Percentiles rank a stretch among this genome's conserved stretches.
phyloP scores from a whole-genome alignment of 2,113 vertebrate species.

The Psettodes erumei region DNA sequence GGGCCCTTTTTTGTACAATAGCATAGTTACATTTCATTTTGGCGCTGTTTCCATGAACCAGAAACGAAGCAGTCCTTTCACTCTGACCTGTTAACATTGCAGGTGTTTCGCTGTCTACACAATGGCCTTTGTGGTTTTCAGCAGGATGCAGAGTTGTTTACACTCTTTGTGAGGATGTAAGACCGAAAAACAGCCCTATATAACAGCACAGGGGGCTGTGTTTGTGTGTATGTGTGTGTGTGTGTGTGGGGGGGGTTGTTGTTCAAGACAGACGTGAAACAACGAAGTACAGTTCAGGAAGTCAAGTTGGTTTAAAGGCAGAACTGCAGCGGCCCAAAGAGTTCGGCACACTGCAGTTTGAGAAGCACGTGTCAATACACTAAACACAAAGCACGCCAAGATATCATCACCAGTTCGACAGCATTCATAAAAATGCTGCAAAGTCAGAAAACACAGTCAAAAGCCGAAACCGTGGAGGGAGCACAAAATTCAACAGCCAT shows the following conservation, averaged over 20 bases:
- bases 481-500: too few species aligned
- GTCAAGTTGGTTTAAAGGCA: background rate
- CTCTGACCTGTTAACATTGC: background rate
- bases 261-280: background rate
- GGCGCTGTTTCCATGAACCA: too few species aligned
- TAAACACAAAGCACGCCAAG: background rate
- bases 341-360: background rate
- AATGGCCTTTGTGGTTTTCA: background rate
- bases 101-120: background rate
- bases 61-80: background rate
- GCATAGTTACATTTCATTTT: too few species aligned
- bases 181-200: background rate
- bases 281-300: background rate
- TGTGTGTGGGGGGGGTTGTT: too few species aligned
- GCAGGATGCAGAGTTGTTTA: conserved; percentile 11
- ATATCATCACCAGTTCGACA: background rate
- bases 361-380: background rate
- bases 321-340: background rate
- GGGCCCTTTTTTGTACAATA: too few species aligned
- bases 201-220: background rate
- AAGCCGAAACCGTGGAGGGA: too few species aligned
- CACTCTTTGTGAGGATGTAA: background rate
- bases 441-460: too few species aligned
- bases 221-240: background rate
- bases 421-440: background rate